Evolutionary conservation across 2,888 invertebrate species (phyloP).

Genomic region (Drosophila macrospina): DNA sequence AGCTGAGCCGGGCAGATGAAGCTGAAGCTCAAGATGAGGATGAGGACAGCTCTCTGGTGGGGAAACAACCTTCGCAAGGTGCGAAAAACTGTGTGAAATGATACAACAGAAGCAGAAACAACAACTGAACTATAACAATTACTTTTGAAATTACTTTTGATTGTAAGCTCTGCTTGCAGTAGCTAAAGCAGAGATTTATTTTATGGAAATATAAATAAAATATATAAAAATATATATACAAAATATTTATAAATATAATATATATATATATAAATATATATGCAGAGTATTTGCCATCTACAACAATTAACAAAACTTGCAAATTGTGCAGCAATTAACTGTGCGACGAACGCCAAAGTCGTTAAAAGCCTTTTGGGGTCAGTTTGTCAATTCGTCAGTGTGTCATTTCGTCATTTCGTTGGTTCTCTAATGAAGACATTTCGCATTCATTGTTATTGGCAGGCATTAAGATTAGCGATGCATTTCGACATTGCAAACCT

Average conservation of each 20-base stretch:
- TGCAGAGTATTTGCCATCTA: background rate
- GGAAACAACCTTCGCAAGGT: conserved; percentile 16
- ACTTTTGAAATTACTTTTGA: background rate
- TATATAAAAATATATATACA: no score
- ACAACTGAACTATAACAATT: conserved; percentile 5
- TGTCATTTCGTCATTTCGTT: background rate
- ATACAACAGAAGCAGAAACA: conserved; percentile 25
- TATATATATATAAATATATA: no score
- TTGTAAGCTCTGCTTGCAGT: no score
- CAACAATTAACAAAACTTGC: background rate
- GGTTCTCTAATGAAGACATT: conserved; percentile 30
- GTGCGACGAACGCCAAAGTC: conserved; percentile 6
- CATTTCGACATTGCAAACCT: conserved; percentile 16
- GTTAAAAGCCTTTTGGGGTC: conserved; percentile 19
- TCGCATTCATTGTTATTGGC: conserved; percentile 19
- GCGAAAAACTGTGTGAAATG: conserved; percentile 32
- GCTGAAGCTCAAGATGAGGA: no score
- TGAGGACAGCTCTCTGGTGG: conserved; percentile 1
- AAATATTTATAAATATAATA: background rate
- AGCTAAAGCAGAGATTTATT: no score
- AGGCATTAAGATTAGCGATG: conserved; percentile 25
- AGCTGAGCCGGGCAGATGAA: conserved; percentile 7
- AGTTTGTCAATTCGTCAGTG: background rate
- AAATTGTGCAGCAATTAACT: conserved; percentile 5
- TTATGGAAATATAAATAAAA: no score